Conservation (phyloP, 2,797 vertebrate species). For the Crenichthys baileyi region DNA sequence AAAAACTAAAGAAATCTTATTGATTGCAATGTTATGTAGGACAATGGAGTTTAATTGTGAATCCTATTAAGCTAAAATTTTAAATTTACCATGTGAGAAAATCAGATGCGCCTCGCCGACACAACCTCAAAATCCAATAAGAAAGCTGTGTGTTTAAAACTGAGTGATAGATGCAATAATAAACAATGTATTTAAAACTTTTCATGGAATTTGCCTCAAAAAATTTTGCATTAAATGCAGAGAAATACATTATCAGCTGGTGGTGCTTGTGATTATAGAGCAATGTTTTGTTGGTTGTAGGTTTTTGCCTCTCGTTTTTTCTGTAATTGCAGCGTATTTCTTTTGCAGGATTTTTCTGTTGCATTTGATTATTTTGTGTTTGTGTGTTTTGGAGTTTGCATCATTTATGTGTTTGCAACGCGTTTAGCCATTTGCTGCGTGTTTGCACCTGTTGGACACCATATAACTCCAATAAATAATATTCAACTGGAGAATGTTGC, state of each 20-base stretch:
- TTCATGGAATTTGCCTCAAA: background rate
- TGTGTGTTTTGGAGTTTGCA: too few species aligned
- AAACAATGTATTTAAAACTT: background rate
- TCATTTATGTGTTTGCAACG: too few species aligned
- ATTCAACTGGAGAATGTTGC: background rate
- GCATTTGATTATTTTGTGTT: too few species aligned
- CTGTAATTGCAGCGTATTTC: too few species aligned
- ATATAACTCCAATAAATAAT: background rate
- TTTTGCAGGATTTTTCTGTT: too few species aligned
- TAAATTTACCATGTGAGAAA: background rate
- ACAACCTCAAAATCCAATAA: background rate
- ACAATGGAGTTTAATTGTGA: background rate
- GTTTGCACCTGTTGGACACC: too few species aligned
- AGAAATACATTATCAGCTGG: background rate
- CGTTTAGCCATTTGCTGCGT: too few species aligned
- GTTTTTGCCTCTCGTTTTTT: too few species aligned
- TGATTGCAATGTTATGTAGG: background rate
- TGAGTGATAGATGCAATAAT: background rate
- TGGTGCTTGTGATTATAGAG: background rate
- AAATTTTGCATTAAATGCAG: background rate
- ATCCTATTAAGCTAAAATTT: background rate
- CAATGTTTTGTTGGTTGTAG: background rate
- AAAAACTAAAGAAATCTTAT: too few species aligned
- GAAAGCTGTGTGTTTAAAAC: background rate
- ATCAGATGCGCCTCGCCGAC: too few species aligned